Evolutionary conservation across 2,113 vertebrate species (phyloP).

Genomic region (Campylorhamphus procurvoides): DNA sequence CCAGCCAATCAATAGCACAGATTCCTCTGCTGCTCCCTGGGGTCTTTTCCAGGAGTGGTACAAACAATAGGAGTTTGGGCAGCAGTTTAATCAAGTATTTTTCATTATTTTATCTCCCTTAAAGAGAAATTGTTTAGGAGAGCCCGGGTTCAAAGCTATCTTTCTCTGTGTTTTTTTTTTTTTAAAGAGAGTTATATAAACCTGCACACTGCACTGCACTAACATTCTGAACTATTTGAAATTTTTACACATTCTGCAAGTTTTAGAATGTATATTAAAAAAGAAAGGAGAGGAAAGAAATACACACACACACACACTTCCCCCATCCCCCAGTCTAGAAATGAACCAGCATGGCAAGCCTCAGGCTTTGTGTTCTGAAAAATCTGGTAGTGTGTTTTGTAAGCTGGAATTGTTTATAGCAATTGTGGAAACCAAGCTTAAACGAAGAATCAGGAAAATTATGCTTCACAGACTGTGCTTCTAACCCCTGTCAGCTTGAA

Average conservation of each 20-base stretch:
- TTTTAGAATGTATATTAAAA: background rate
- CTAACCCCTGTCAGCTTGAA: background rate
- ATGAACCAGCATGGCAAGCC: background rate
- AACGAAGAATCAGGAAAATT: background rate
- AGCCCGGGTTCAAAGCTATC: background rate
- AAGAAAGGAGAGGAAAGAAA: background rate
- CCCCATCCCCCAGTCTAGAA: rapidly evolving
- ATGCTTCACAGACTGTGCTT: background rate
- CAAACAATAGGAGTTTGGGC: conserved; percentile 72
- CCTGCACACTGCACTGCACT: background rate
- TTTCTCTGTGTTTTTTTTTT: background rate
- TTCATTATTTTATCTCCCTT: conserved; percentile 56
- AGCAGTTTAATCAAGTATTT: conserved; percentile 68
- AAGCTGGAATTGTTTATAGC: background rate
- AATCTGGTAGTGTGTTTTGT: background rate
- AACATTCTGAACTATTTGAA: background rate
- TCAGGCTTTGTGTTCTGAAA: background rate
- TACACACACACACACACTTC: rapidly evolving
- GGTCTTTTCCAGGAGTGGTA: conserved; percentile 62
- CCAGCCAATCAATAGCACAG: conserved; percentile 80
- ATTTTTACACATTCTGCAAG: background rate
- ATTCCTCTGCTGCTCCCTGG: conserved; percentile 66
- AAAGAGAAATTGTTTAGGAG: background rate
- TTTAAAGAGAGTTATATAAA: background rate
- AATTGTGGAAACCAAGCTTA: background rate